Conservation (phyloP, 2,888 invertebrate genomes). For the Acanthoscelides obtectus region DNA sequence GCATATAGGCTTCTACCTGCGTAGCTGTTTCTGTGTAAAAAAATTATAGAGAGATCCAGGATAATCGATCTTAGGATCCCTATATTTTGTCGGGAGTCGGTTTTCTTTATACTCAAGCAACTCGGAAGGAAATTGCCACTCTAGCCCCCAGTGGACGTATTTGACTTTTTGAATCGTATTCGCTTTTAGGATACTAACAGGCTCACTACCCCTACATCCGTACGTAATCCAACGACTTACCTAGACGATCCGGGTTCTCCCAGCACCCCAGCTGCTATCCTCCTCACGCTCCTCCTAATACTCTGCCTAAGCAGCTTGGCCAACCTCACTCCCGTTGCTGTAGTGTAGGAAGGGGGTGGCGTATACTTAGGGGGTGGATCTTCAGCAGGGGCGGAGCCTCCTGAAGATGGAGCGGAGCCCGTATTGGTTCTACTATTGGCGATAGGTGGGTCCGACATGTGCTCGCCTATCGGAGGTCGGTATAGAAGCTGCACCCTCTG, state of each 20-base stretch:
- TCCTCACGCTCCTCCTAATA: conserved; percentile 71
- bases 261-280: conserved; percentile 55
- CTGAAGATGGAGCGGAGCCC: conserved; percentile 28
- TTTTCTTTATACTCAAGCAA: too few species aligned
- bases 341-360: conserved; percentile 88
- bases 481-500: conserved; percentile 82
- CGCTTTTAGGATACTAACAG: too few species aligned
- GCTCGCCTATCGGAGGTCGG: conserved; percentile 62
- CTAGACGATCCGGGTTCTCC: conserved; percentile 43
- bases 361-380: conserved; percentile 92
- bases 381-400: conserved; percentile 35
- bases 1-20: too few species aligned
- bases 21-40: too few species aligned
- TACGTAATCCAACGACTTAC: not conserved
- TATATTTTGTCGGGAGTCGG: too few species aligned
- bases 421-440: conserved; percentile 28
- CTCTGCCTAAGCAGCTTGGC: conserved; percentile 72
- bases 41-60: too few species aligned
- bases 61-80: too few species aligned
- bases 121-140: too few species aligned
- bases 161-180: too few species aligned
- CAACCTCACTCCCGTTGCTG: conserved; percentile 81
- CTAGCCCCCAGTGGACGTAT: too few species aligned
- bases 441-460: conserved; percentile 45
- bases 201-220: too few species aligned